A percentile compares a stretch with the other conserved stretches of the same genome.
phyloP scores from a whole-genome alignment of 92 coral and sea anemone species.

The Palythoa grandis region DNA sequence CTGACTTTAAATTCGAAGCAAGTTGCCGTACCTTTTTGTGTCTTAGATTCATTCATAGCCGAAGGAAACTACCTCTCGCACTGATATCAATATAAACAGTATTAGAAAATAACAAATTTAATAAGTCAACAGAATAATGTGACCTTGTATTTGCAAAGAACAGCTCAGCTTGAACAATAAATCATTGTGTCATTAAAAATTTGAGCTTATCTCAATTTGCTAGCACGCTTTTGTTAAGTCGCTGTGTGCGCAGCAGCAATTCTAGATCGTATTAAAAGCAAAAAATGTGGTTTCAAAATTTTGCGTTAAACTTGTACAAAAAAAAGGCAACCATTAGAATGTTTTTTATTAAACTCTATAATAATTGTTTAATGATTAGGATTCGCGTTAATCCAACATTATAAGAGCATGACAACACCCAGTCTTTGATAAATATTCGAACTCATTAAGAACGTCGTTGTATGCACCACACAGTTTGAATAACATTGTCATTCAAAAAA shows the following conservation, averaged over 20 bases:
- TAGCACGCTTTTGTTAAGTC: neutral
- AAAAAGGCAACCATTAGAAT: neutral
- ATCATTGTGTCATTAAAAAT: neutral
- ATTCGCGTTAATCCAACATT: slow-evolving; percentile 30
- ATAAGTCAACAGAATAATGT: neutral
- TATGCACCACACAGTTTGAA: neutral
- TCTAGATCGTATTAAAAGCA: neutral
- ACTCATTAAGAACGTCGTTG: slow-evolving; percentile 4
- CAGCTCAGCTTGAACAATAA: neutral
- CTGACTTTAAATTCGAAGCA: neutral
- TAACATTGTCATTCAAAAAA: neutral
- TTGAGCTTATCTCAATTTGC: neutral
- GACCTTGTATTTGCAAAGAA: neutral
- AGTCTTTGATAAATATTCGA: slow-evolving; percentile 22
- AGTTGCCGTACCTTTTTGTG: neutral
- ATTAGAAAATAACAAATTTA: neutral
- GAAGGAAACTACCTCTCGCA: neutral
- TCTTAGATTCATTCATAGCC: too few relatives aligned
- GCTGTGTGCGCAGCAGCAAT: neutral
- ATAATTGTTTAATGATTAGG: slow-evolving; percentile 17
- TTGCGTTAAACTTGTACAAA: neutral
- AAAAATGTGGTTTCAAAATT: neutral
- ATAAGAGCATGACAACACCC: slow-evolving; percentile 27
- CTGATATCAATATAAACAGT: too few relatives aligned
- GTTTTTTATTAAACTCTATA: slow-evolving; percentile 14